Evolutionary conservation across 2,113 vertebrate species (phyloP).

Genomic region (Dicrurus megarhynchus): DNA sequence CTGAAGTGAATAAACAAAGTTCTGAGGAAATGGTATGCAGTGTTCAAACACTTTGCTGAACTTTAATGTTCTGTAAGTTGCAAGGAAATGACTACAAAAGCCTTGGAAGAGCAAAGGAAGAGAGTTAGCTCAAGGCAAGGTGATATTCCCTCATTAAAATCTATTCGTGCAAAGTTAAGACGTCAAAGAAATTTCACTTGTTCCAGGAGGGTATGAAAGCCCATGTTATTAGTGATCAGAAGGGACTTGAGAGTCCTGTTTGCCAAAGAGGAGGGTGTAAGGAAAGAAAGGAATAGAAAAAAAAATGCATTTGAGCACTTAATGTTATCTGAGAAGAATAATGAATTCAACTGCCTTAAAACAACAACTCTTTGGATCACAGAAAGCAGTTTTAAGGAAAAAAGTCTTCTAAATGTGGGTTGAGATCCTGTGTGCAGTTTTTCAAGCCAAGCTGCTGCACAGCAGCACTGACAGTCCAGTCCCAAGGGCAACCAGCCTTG

Average conservation of each 20-base stretch:
- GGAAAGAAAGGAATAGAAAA: background rate
- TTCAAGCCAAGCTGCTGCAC: background rate
- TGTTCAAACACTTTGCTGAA: constrained; percentile 45
- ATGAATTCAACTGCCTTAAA: background rate
- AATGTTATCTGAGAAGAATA: background rate
- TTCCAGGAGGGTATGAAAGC: constrained; percentile 46
- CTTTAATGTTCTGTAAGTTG: constrained; percentile 55
- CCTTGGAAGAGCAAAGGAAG: constrained; percentile 46
- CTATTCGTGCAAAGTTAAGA: constrained; percentile 51
- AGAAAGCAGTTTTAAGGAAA: background rate
- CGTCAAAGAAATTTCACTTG: constrained; percentile 33
- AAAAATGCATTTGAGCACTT: background rate
- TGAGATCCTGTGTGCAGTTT: background rate
- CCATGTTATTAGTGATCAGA: constrained; percentile 37
- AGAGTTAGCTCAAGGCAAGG: constrained; percentile 63
- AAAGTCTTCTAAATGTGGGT: background rate
- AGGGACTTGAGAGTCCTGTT: constrained; percentile 24
- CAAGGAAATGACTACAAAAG: constrained; percentile 55
- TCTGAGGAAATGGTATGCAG: constrained; percentile 1
- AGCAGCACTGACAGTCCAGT: background rate
- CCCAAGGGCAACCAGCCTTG: background rate
- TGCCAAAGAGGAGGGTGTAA: background rate
- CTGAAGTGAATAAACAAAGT: constrained; percentile 24
- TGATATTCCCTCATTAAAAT: constrained; percentile 68
- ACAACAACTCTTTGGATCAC: background rate